Evolutionary conservation across 37 sponge, comb jelly and placozoan species (phyloP), one percentile per base, ranked within the genome.

Genomic region (Axinella damicornis): DNA sequence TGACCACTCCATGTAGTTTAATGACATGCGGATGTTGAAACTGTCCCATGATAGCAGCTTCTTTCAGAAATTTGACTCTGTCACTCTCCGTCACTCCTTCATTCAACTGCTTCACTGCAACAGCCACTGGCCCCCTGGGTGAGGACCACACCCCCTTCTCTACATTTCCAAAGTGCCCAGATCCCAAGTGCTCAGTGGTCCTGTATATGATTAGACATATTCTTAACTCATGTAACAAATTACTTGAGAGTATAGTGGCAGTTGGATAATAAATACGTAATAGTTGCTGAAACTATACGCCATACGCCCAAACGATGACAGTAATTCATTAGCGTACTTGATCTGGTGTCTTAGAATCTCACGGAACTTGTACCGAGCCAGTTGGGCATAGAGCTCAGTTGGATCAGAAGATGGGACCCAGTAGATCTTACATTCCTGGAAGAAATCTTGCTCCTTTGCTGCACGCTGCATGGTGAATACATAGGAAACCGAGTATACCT

Each of bases 31-130:
- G 78, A 68, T 85, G 86, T 57, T 78, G 59, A 36, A 85, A 85
- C 61, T 85, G 86, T 31, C 86, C 77, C 86, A 85, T 85, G 39
- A 85, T 85, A 40, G 78, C 86, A 68, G 73, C 86, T 39, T 85
- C 86, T 65, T 78, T 69, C 34, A 85, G 78, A 65, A 85, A 85
- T 24, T 65, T 65, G n/a, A 85, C 37, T 59, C 56, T 85, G 57
- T 85, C 86, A 22, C 21, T 21, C 37, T 78, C 77, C 24, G 70
- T 21, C n/a, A 55, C 40, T 19, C 68, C 46, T 35, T 40, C 25
- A 15, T 77, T 76, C 11, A 85, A 59, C 31, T 35, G 41, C 41
- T 85, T 85, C 36, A 85, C 34, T 32, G 86, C 86, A 1, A 85
- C 86, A 31, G 33, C 63, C 31, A 85, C 70, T 24, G 55, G 60